Conservation (phyloP, 2,113 vertebrate species). For the Oceanites oceanicus region DNA sequence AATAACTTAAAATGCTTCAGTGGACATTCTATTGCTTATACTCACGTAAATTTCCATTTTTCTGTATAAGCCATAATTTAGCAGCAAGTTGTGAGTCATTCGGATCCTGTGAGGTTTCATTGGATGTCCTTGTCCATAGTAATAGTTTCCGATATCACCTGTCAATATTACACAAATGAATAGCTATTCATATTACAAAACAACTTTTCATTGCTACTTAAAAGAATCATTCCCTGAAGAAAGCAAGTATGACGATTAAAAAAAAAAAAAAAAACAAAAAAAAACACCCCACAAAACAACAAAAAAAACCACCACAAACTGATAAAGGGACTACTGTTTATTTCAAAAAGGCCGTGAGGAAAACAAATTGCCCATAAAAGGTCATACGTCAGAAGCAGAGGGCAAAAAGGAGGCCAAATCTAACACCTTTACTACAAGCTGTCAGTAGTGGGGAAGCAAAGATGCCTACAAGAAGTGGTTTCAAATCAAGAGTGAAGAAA, state of each 20-base stretch:
- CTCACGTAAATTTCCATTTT: slow-evolving; percentile 89
- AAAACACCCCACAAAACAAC: too few relatives aligned
- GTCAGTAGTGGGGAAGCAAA: background rate
- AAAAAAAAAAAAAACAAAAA: background rate
- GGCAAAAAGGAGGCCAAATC: background rate
- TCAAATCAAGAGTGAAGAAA: background rate
- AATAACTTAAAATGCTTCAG: background rate
- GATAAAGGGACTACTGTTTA: background rate
- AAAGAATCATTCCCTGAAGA: background rate
- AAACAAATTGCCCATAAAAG: background rate
- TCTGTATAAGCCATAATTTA: slow-evolving; percentile 86
- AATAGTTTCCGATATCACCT: slow-evolving; percentile 87
- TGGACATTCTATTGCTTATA: slow-evolving; percentile 9
- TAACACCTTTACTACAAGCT: background rate
- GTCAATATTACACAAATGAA: slow-evolving; percentile 32
- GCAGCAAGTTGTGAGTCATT: slow-evolving; percentile 85
- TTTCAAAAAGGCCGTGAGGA: background rate
- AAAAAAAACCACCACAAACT: too few relatives aligned
- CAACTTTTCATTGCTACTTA: background rate
- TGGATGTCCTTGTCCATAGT: slow-evolving; percentile 85
- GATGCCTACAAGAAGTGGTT: background rate
- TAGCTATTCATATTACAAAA: background rate
- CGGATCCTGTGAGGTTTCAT: slow-evolving; percentile 87
- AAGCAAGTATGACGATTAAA: background rate
- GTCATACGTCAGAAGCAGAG: background rate